Conservation (phyloP, 2,888 invertebrate species). For the Pocota personata region DNA sequence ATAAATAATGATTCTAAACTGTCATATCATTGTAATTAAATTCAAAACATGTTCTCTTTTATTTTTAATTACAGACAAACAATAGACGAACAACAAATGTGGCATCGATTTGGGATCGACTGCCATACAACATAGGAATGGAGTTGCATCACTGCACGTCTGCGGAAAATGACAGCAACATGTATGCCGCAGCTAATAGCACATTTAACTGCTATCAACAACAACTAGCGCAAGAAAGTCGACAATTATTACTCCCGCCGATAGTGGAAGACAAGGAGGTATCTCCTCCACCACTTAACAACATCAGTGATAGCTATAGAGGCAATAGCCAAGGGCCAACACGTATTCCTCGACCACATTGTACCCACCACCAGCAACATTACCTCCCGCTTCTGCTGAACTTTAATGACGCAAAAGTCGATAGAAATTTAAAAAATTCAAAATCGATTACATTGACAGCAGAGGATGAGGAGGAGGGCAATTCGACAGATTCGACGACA, state of each 20-base stretch:
- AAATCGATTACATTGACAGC: slow-evolving; percentile 62
- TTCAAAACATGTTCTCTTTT: not conserved
- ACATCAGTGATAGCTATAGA: slow-evolving; percentile 20
- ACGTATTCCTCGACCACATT: slow-evolving; percentile 57
- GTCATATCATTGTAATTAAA: not conserved
- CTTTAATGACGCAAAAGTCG: slow-evolving; percentile 65
- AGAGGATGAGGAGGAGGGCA: not conserved
- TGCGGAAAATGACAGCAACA: slow-evolving; percentile 32
- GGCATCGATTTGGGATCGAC: slow-evolving; percentile 70
- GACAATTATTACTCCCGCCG: slow-evolving; percentile 61
- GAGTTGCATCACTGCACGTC: slow-evolving; percentile 65
- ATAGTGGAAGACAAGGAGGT: slow-evolving; percentile 26
- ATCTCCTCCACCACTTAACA: not conserved
- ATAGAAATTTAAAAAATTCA: slow-evolving; percentile 70
- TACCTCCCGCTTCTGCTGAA: slow-evolving; percentile 53
- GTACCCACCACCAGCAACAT: slow-evolving; percentile 56
- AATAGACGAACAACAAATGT: slow-evolving; percentile 65
- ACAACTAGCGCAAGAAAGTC: slow-evolving; percentile 50
- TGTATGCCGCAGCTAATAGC: slow-evolving; percentile 25
- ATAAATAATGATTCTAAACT: not conserved
- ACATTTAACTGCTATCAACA: slow-evolving; percentile 53
- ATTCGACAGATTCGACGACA: slow-evolving; percentile 30
- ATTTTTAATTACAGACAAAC: slow-evolving; percentile 43
- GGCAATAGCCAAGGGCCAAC: slow-evolving; percentile 63
- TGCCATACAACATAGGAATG: slow-evolving; percentile 71